Evolutionary conservation across 1,140 invertebrate genomes (phyloP).

Genomic region (Saccostrea echinata): DNA sequence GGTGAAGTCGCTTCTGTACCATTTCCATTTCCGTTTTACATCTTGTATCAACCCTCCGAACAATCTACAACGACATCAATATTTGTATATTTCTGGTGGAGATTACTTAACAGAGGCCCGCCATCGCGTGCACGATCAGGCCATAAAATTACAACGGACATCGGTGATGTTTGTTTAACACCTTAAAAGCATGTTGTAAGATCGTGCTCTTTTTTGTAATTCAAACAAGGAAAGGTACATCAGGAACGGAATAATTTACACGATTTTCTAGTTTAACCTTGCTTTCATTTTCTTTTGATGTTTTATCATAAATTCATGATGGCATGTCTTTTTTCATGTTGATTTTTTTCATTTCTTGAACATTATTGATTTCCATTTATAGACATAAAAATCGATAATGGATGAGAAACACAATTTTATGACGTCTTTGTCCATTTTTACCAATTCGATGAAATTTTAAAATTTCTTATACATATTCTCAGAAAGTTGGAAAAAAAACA

Average conservation of each 20-base stretch:
- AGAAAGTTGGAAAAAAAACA: not conserved
- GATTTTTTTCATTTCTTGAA: slow-evolving; percentile 4
- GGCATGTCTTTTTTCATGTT: not conserved
- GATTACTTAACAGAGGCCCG: not conserved
- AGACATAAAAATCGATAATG: not conserved
- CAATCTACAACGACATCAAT: slow-evolving; percentile 79
- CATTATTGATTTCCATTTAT: slow-evolving; percentile 15
- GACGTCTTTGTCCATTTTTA: not conserved
- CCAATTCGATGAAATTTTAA: not conserved
- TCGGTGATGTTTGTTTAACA: not conserved
- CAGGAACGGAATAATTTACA: not conserved
- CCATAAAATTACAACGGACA: not conserved
- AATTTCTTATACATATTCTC: not conserved
- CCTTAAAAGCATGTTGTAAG: not conserved
- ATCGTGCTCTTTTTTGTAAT: not conserved
- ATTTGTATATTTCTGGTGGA: slow-evolving; percentile 10
- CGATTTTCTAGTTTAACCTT: not conserved
- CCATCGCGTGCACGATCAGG: not conserved
- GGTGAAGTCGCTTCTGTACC: slow-evolving; percentile 84
- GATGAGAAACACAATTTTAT: not conserved
- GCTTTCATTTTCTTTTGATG: not conserved
- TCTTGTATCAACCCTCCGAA: slow-evolving; percentile 95
- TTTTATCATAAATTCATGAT: not conserved
- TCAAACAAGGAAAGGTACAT: not conserved
- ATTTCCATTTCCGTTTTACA: slow-evolving; percentile 94